Conservation (phyloP, 2,113 vertebrate genomes). For the Epinephelus lanceolatus region DNA sequence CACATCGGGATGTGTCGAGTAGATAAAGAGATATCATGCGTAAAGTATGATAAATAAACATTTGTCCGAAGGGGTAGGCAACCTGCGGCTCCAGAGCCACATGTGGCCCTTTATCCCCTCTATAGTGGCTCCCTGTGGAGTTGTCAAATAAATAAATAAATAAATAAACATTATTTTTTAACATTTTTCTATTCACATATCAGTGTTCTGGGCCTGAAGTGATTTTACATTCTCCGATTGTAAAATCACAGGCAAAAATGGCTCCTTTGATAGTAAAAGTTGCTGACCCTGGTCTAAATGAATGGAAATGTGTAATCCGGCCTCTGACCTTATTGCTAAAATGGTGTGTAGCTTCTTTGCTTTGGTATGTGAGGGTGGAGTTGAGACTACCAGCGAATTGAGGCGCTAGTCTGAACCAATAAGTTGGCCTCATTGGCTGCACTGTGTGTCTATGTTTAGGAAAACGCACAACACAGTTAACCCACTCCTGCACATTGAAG, state of each 20-base stretch:
- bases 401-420: not conserved
- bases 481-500: not conserved
- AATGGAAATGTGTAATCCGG: not conserved
- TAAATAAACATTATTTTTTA: too few species aligned
- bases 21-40: not conserved
- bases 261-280: too few species aligned
- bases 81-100: too few species aligned
- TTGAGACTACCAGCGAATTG: not conserved
- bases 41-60: not conserved
- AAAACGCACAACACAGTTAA: not conserved
- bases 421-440: not conserved
- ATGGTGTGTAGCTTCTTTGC: not conserved
- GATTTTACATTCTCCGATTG: too few species aligned
- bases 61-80: not conserved
- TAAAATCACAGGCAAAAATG: too few species aligned
- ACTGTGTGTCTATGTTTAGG: not conserved
- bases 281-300: not conserved
- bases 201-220: too few species aligned
- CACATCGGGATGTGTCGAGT: too few species aligned
- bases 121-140: too few species aligned
- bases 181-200: too few species aligned
- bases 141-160: too few species aligned
- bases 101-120: too few species aligned
- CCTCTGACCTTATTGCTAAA: not conserved
- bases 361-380: not conserved